Evolutionary conservation across 2,888 invertebrate species (phyloP), one percentile per base, ranked within the genome.

Genomic region (Sacculina carcini): DNA sequence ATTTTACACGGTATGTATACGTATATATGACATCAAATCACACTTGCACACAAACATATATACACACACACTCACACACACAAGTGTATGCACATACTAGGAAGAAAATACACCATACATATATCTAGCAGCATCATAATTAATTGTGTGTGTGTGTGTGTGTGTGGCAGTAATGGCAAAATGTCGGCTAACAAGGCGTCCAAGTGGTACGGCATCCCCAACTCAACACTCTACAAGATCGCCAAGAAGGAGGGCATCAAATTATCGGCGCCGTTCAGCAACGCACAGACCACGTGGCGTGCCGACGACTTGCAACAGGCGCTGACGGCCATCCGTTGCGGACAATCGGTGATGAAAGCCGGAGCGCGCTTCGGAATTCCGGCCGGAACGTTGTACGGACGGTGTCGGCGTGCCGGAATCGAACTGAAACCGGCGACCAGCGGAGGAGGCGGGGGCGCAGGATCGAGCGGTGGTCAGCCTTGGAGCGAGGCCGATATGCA

Each of bases 401-500:
- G 85, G 59, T 86, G 86, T 65, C 85, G 86, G 62, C 71, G 84
- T 48, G 86, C 86, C 65, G 85, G 86, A 47, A 86, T 86, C 59
- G 86, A 85, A 65, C 67, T 86, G 58, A 83, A 83, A 26, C n/a
- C 14, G 12, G 23, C 14, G 29, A 28, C 16, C 26, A 26, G 12
- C 46, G 26, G 23, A 23, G 46, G 23, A 24, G 31, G 29, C 26
- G 36, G n/a, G n/a, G n/a, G n/a, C n/a, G n/a, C n/a, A n/a, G n/a
- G n/a, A n/a, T n/a, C n/a, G n/a, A 38, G 36, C 14, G 42, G 14
- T 26, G 39, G 46, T 32, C 38, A 38, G 28, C 85, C 85, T 10
- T 86, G 86, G 86, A 82, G 84, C n/a, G 85, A 85, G 63, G 83
- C 81, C 62, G 84, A 84, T 28, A 85, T 86, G 85, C 79, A 79